Evolutionary conservation across 2,113 vertebrate genomes (phyloP).

Genomic region (Myiopsitta monachus): DNA sequence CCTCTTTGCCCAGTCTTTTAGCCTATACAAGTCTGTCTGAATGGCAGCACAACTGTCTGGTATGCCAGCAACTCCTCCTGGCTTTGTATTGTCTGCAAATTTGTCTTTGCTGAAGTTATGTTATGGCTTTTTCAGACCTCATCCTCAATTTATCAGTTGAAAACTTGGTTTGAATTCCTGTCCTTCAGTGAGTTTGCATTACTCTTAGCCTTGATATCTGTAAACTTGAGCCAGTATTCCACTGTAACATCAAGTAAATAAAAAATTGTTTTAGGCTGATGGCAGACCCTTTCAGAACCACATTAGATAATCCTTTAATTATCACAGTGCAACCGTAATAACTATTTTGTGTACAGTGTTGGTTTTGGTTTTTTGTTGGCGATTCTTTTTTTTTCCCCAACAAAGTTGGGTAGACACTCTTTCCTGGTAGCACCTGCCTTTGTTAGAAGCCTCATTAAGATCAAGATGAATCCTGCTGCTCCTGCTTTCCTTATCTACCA

Average conservation of each 20-base stretch:
- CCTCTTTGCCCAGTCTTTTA: background rate
- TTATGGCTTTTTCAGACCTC: background rate
- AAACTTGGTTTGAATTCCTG: background rate
- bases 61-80: background rate
- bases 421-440: background rate
- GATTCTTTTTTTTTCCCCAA: background rate
- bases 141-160: background rate
- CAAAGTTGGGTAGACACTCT: background rate
- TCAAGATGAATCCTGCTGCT: conserved; percentile 7
- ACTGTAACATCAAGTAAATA: background rate
- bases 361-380: fast-evolving
- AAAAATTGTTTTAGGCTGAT: background rate
- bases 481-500: background rate
- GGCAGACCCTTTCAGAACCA: background rate
- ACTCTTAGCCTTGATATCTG: background rate
- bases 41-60: background rate
- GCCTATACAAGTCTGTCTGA: background rate
- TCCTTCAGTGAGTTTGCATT: background rate
- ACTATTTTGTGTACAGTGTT: background rate
- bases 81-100: background rate
- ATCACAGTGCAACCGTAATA: background rate
- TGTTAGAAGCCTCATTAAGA: background rate
- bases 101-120: background rate
- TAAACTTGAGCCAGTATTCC: background rate
- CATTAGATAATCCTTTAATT: background rate